These are phyloP conservation scores for Callyntrura sp. DNA, from an alignment of 2,888 invertebrate species.

Conservation along the genomic window DNA sequence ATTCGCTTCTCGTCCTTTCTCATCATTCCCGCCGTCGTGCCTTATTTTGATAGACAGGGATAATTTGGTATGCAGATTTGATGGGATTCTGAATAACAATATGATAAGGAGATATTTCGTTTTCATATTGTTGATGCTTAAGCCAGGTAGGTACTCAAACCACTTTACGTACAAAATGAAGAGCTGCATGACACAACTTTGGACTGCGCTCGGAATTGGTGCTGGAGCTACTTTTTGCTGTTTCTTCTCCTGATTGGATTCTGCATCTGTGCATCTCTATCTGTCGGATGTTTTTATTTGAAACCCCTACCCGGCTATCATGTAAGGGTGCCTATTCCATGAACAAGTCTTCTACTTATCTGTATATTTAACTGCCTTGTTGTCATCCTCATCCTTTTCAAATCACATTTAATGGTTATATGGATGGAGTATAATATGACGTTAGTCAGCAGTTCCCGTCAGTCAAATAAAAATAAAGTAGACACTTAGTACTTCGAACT, in stretches of 20 bases:
- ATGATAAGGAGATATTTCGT: not conserved
- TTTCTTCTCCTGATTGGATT: not conserved
- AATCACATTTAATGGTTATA: too few species aligned
- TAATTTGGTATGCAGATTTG: constrained; percentile 74
- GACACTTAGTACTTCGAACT: not conserved
- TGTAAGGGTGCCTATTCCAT: not conserved
- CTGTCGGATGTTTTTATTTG: not conserved
- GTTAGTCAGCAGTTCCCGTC: not conserved
- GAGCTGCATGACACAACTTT: not conserved
- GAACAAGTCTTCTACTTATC: not conserved
- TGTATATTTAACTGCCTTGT: not conserved
- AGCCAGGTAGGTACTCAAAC: too few species aligned
- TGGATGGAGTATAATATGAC: constrained; percentile 29
- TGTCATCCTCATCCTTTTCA: not conserved
- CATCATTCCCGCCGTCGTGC: constrained; percentile 18
- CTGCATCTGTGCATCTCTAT: too few species aligned
- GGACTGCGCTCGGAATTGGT: not conserved
- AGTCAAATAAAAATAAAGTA: not conserved
- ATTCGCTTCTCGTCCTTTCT: constrained; percentile 18
- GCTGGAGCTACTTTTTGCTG: constrained; percentile 18
- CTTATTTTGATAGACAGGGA: constrained; percentile 54
- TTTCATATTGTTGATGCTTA: too few species aligned
- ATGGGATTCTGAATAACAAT: constrained; percentile 42
- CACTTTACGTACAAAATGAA: not conserved
- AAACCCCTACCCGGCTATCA: not conserved